A percentile compares a stretch with the other conserved stretches of the same genome.
These are phyloP conservation scores for Bubo scandiacus DNA, from an alignment of 2,113 vertebrate genomes.

Conservation along the genomic window DNA sequence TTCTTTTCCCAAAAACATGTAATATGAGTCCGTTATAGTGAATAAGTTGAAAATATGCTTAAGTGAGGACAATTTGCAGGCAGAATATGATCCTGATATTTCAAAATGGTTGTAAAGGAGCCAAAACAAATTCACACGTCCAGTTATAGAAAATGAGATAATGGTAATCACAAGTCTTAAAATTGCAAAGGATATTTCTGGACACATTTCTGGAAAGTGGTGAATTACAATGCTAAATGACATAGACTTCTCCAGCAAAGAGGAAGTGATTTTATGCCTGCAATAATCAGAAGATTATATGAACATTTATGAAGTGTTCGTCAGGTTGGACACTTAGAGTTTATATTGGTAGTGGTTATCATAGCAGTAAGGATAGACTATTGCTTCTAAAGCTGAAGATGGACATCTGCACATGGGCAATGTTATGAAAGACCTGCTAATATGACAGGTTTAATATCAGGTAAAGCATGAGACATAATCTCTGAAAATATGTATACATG, in stretches of 20 bases:
- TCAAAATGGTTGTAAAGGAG: background rate
- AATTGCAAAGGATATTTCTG: conserved; percentile 12
- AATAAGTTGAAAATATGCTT: background rate
- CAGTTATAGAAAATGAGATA: background rate
- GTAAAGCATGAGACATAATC: background rate
- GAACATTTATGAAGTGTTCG: background rate
- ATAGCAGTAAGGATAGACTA: background rate
- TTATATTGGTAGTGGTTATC: background rate
- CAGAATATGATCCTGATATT: background rate
- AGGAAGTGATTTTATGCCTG: background rate
- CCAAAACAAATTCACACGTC: background rate
- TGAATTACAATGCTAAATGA: background rate
- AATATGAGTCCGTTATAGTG: background rate
- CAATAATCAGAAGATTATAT: background rate
- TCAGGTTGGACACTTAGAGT: background rate
- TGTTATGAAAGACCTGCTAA: background rate
- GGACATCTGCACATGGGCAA: background rate
- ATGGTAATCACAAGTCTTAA: background rate
- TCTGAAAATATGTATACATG: background rate
- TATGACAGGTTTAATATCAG: background rate
- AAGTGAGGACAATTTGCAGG: background rate
- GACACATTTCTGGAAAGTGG: background rate
- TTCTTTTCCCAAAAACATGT: background rate
- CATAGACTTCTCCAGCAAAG: background rate
- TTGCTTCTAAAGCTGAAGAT: background rate